Evolutionary conservation across 2,888 invertebrate genomes (phyloP).

Genomic region (Papilio elwesi): DNA sequence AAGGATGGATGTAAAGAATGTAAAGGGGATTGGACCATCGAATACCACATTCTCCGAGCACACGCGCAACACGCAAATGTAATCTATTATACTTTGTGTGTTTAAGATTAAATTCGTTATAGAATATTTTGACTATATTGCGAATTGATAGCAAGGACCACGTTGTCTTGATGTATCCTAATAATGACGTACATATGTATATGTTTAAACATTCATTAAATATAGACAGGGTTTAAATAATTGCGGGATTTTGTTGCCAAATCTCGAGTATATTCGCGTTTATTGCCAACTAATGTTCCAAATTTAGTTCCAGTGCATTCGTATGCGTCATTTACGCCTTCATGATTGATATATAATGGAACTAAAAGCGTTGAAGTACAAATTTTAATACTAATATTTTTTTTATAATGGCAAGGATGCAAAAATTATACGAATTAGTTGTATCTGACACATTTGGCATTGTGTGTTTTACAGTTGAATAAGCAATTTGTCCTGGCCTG

Average conservation of each 20-base stretch:
- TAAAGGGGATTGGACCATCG: no score
- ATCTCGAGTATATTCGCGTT: constrained; percentile 20
- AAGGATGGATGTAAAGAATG: no score
- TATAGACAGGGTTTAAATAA: constrained; percentile 7
- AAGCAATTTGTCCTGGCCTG: constrained; percentile 9
- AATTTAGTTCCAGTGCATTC: constrained; percentile 1
- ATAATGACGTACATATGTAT: neutral
- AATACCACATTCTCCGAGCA: no score
- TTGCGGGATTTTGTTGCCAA: constrained; percentile 23
- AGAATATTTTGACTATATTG: neutral
- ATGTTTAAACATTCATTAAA: neutral
- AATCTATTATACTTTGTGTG: no score
- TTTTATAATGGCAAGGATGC: neutral
- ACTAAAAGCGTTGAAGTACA: constrained; percentile 2
- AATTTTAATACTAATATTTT: neutral
- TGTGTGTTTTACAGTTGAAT: neutral
- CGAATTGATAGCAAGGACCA: no score
- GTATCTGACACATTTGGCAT: constrained; percentile 15
- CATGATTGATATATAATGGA: neutral
- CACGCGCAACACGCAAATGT: no score
- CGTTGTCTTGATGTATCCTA: no score
- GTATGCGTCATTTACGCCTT: constrained; percentile 11
- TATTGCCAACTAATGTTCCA: constrained; percentile 30
- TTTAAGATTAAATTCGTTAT: no score
- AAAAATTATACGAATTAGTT: neutral